Base-by-base conservation (phyloP, 1,140 invertebrate genomes). In the Lucilia cuprina region DNA sequence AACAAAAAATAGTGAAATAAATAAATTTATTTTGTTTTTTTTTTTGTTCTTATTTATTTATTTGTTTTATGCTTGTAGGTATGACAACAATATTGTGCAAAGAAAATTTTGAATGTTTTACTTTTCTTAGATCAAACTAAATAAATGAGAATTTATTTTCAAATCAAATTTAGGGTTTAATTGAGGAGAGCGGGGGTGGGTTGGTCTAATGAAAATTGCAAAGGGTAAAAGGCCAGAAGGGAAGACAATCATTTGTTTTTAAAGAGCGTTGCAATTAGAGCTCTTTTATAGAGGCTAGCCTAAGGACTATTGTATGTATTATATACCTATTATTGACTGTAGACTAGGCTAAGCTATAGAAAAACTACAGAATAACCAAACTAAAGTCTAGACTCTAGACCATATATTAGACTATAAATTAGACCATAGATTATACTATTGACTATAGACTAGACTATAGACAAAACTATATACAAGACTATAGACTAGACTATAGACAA, bases 41-140 rank as follows among this genome's bases (percentile, higher is more conserved):
- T 12, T 60, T 60, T 41, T n/a, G n/a, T n/a, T n/a, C n/a, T 41
- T 41, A 41, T 41, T 41, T 41, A 41, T 41, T 60, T 60, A 60
- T 60, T 60, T 60, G 50, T 60, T 60, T 60, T 70, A 70, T 70
- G 21, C 19, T 70, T 70, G 65, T 70, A 70, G 65, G 65, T 70
- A 70, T 41, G 34, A 49, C 75, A 78, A 78, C 75, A 41, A 78
- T 49, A 78, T 41, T 49, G 75, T 35, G 41, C 75, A 78, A 35
- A 78, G 19, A 78, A 78, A 35, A 55, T 41, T 34, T 41, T 60
- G 13, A 14, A 14, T 14, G 13, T 60, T 60, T 70, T 21, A 9
- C 21, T 70, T 70, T 25, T 70, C 21, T 70, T 21, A 1, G n/a
- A 21, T 21, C 8, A 25, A n/a, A 70, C 65, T 21, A 70, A 30